Evolutionary conservation across 2,888 invertebrate genomes (phyloP).

Genomic region (Lordiphosa fenestrarum): DNA sequence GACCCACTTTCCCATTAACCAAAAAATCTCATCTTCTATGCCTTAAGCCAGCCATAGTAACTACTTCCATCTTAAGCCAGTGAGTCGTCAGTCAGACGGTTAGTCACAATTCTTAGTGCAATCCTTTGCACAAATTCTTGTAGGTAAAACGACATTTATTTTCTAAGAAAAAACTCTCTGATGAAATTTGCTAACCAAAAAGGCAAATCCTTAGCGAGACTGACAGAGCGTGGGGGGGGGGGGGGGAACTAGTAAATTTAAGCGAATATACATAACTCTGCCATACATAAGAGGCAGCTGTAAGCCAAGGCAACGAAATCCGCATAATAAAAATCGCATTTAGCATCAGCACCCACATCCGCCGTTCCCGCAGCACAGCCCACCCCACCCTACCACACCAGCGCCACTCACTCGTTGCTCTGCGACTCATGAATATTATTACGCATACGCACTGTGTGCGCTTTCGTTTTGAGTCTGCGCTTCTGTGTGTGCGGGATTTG

Average conservation of each 20-base stretch:
- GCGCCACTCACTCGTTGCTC: neutral
- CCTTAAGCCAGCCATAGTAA: too few species aligned
- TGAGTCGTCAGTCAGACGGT: too few species aligned
- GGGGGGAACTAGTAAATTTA: slow-evolving; percentile 2
- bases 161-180: slow-evolving; percentile 5
- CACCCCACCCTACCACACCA: neutral
- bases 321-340: slow-evolving; percentile 18
- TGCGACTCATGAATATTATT: slow-evolving; percentile 43
- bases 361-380: neutral
- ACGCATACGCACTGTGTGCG: slow-evolving; percentile 48
- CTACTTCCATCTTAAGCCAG: too few species aligned
- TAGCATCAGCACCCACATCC: neutral
- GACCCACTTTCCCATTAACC: neutral
- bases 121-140: slow-evolving; percentile 1
- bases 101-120: too few species aligned
- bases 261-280: neutral
- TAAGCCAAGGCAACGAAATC: slow-evolving; percentile 13
- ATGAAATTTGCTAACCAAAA: slow-evolving; percentile 13
- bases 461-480: neutral
- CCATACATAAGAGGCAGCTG: slow-evolving; percentile 5
- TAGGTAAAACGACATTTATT: neutral
- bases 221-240: neutral
- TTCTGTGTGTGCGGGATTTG: slow-evolving; percentile 20
- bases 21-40: too few species aligned
- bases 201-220: slow-evolving; percentile 1